Conservation (phyloP, 2,113 vertebrate species). For the Gasterosteus aculeatus region DNA sequence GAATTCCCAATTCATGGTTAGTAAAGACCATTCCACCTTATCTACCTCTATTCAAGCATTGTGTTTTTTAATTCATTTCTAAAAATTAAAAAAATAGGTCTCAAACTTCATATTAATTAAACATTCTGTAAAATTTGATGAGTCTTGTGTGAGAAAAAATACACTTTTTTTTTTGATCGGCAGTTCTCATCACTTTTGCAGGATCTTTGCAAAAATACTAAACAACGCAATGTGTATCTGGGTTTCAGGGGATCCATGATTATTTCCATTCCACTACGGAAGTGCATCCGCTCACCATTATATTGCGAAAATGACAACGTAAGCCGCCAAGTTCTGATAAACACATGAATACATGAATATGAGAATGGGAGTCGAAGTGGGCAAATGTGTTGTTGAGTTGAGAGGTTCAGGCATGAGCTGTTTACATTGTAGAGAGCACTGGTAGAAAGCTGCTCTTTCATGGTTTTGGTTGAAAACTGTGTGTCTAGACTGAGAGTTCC, state of each 20-base stretch:
- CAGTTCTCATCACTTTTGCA: conserved; percentile 36
- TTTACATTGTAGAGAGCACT: conserved; percentile 64
- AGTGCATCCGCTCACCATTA: conserved; percentile 71
- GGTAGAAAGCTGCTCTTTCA: conserved; percentile 51
- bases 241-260: conserved; percentile 60
- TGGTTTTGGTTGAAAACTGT: conserved; percentile 54
- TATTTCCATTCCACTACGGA: conserved; percentile 61
- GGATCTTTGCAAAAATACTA: conserved; percentile 17
- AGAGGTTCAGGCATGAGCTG: conserved; percentile 64
- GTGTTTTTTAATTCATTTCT: background rate
- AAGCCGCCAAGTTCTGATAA: conserved; percentile 73
- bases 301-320: conserved; percentile 67
- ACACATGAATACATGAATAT: conserved; percentile 80
- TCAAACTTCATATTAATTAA: conserved; percentile 29
- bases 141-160: conserved; percentile 13
- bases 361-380: conserved; percentile 55
- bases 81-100: background rate
- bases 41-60: background rate
- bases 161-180: conserved; percentile 37
- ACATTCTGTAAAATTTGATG: background rate
- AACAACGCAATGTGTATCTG: conserved; percentile 38
- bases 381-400: conserved; percentile 72
- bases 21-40: background rate
- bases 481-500: conserved; percentile 48
- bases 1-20: background rate